Percentiles rank a stretch among this genome's conserved stretches.
Evolutionary conservation across 2,797 vertebrate species (phyloP).

Genomic region (Anniella stebbinsi): DNA sequence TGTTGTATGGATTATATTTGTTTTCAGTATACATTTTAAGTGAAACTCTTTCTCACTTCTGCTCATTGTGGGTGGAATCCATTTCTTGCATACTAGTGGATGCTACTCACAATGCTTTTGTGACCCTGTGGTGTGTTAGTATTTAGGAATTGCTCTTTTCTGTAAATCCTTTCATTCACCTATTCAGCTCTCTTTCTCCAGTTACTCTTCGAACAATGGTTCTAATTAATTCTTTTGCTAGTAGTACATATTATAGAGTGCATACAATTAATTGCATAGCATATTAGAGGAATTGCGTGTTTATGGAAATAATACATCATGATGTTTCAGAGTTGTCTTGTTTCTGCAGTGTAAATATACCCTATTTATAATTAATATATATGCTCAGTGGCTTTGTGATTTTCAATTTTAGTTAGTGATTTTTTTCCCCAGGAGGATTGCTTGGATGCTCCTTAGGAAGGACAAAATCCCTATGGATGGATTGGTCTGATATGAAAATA

Average conservation of each 20-base stretch:
- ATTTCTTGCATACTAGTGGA: not conserved
- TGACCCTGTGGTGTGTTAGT: not conserved
- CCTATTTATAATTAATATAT: not conserved
- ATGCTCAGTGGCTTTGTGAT: rapidly evolving
- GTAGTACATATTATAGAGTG: not conserved
- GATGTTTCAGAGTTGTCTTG: not conserved
- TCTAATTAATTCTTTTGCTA: not conserved
- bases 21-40: not conserved
- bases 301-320: not conserved
- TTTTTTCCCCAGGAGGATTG: not conserved
- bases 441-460: not conserved
- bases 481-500: not conserved
- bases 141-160: not conserved
- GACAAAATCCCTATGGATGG: not conserved
- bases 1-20: not conserved
- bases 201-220: not conserved
- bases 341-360: not conserved
- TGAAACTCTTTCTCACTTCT: not conserved
- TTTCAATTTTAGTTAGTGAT: rapidly evolving
- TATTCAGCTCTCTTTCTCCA: not conserved
- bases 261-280: not conserved
- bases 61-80: not conserved
- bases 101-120: not conserved
- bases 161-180: not conserved
- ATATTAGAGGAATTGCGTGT: not conserved